These are phyloP conservation scores for Drosophila flavopinicola DNA, from an alignment of 2,888 invertebrate species.

Conservation along the genomic window DNA sequence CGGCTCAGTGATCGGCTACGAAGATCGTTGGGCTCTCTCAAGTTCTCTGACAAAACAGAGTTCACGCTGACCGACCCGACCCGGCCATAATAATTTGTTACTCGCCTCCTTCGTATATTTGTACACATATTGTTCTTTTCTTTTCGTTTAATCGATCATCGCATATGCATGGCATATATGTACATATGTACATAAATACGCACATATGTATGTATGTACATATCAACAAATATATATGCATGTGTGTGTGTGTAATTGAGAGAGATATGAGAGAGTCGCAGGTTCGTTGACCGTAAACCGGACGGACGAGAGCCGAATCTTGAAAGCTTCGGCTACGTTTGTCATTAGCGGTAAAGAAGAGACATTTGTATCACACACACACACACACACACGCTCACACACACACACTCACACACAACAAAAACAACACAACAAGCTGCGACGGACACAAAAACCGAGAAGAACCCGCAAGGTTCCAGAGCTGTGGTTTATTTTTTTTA, in stretches of 20 bases:
- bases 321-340: constrained; percentile 64
- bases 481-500: neutral
- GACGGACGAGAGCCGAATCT: constrained; percentile 74
- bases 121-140: constrained; percentile 34
- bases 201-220: constrained; percentile 5
- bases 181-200: constrained; percentile 10
- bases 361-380: constrained; percentile 50
- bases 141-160: constrained; percentile 72
- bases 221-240: neutral
- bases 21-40: constrained; percentile 45
- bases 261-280: constrained; percentile 43
- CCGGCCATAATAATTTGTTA: constrained; percentile 64
- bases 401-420: no score
- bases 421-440: neutral
- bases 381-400: neutral
- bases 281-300: constrained; percentile 79
- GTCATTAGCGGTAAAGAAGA: constrained; percentile 66
- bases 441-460: constrained; percentile 18
- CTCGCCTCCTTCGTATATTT: constrained; percentile 36
- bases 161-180: constrained; percentile 55
- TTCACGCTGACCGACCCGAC: constrained; percentile 33
- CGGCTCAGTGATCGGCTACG: constrained; percentile 38
- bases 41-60: constrained; percentile 31
- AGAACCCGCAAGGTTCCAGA: constrained; percentile 33
- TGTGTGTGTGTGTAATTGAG: constrained; percentile 11